Base-by-base conservation (phyloP, 2,113 vertebrate species). In the Noturus placidus region DNA sequence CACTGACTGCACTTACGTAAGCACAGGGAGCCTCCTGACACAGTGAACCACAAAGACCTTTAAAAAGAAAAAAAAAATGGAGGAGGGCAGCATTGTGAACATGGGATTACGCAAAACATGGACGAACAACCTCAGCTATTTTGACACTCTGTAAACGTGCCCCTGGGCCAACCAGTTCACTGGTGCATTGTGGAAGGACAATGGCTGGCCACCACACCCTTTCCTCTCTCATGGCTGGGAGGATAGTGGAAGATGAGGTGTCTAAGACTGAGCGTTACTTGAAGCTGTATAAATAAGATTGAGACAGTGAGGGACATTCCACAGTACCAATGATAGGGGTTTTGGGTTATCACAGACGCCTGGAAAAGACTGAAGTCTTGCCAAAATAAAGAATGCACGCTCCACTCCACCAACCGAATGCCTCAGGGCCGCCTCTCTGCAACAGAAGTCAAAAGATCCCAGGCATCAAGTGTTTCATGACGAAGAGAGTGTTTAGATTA, bases 211-310 rank as follows among this genome's bases (percentile, higher is more conserved):
- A 57, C 82, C 85, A 87, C 89, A 84, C 87, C 89, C 82, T 82
- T 88, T 88, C 87, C 89, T 90, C 84, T 61, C 69, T 38, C 72
- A 80, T 54, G 46, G 67, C 77, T 63, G 35, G 57, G 83, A 84
- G 81, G 65, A 67, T 20, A 65, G 30, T 54, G 42, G 42, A 70
- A 67, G 81, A 84, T 27, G 72, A 50, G 83, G 82, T 52, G 70
- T 84, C 82, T 84, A 27, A n/a, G n/a, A 22, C 33, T 82, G n/a
- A 35, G 11, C 42, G 50, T 74, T 87, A 69, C 80, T 83, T 61
- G 25, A 56, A 77, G 87, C 91, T 91, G 92, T 87, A 88, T 33
- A 91, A 91, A 92, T 88, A 91, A 89, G 91, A 92, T 91, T 77
- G 61, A 81, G 69, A 46, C n/a, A 63, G 82, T 30, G 83, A 84